Evolutionary conservation across 2,113 vertebrate species (phyloP).

Genomic region (Platanista minor): DNA sequence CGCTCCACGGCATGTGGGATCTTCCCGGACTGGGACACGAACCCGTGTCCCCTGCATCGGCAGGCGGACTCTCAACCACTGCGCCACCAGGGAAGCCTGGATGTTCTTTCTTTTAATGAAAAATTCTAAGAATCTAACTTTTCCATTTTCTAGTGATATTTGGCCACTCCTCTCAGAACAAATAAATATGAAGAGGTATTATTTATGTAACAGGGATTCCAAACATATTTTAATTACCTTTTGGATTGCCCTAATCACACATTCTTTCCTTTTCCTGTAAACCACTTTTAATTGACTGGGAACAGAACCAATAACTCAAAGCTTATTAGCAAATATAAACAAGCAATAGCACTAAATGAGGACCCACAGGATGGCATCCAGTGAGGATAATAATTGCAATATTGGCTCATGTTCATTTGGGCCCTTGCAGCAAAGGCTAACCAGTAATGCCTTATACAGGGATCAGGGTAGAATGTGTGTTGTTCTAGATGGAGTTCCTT

Average conservation of each 20-base stretch:
- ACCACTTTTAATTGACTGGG: constrained; percentile 15
- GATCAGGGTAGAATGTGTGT: not conserved
- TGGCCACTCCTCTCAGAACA: not conserved
- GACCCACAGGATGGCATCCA: not conserved
- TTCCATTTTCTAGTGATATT: not conserved
- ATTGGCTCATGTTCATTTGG: not conserved
- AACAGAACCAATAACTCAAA: not conserved
- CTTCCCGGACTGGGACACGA: too few species aligned
- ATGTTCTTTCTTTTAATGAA: not conserved
- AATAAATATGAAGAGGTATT: not conserved
- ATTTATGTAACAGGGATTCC: constrained; percentile 22
- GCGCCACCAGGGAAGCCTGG: too few species aligned
- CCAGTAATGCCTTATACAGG: not conserved
- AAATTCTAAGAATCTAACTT: not conserved
- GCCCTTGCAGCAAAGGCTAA: not conserved
- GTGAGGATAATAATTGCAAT: not conserved
- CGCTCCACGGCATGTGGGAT: too few species aligned
- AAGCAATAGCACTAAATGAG: not conserved
- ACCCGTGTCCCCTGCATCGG: too few species aligned
- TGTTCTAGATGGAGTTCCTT: not conserved
- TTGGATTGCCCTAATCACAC: not conserved
- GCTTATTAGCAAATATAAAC: not conserved
- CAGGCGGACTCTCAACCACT: too few species aligned
- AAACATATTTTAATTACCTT: constrained; percentile 33
- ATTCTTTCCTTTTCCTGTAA: constrained; percentile 4